Percentiles rank a stretch among this genome's conserved stretches.
Evolutionary conservation across 2,113 vertebrate genomes (phyloP).

Genomic region (Synodontis membranacea): DNA sequence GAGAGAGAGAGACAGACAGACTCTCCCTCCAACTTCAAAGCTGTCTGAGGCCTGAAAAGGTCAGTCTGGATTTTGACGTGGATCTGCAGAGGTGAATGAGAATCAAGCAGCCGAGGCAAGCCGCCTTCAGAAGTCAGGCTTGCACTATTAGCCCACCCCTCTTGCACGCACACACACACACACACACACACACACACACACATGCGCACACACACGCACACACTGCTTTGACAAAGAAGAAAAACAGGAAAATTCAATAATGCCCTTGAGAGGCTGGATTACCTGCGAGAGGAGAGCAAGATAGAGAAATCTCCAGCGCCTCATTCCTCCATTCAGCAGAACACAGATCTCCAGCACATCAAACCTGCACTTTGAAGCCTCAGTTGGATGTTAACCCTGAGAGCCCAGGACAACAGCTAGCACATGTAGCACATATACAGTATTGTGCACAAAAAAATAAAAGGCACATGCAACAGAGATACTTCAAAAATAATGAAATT

Average conservation of each 20-base stretch:
- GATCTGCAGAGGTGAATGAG: constrained; percentile 84
- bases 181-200: constrained; percentile 29
- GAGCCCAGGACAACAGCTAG: constrained; percentile 72
- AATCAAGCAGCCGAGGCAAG: constrained; percentile 77
- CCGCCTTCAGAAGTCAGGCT: constrained; percentile 71
- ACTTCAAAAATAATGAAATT: no score
- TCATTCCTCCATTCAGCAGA: constrained; percentile 72
- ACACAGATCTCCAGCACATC: constrained; percentile 81
- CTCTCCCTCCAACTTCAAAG: constrained; percentile 83
- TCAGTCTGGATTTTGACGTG: constrained; percentile 82
- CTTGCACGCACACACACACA: constrained; percentile 47
- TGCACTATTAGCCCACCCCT: constrained; percentile 69
- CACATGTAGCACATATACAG: no score
- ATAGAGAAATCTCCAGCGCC: constrained; percentile 79
- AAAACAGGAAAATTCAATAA: constrained; percentile 83
- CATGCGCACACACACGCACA: constrained; percentile 34
- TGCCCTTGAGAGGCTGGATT: constrained; percentile 82
- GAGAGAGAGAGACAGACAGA: constrained; percentile 46
- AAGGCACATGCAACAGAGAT: no score
- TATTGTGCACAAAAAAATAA: no score
- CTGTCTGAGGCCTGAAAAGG: constrained; percentile 76
- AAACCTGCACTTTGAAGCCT: constrained; percentile 81
- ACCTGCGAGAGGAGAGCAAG: constrained; percentile 75
- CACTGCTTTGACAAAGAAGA: constrained; percentile 71
- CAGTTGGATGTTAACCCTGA: constrained; percentile 76